Base-by-base conservation (phyloP, 2,797 vertebrate species). In the Spea hammondii region DNA sequence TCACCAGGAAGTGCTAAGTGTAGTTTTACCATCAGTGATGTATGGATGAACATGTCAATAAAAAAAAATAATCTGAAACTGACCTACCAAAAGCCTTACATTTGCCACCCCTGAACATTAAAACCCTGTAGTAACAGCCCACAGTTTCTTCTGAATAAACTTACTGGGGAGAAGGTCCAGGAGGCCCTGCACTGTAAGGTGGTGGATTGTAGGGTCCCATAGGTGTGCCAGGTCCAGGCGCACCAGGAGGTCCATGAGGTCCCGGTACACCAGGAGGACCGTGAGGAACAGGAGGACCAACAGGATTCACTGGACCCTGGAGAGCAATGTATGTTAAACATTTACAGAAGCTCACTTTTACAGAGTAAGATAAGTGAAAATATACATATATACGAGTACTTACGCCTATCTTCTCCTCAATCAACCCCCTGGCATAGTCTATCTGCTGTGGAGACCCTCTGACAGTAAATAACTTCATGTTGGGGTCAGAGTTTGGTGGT, bases 191-290 rank as follows among this genome's bases (percentile, higher is more conserved):
- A 85, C 96, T 98, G 69, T 98, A 99, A 64, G 96, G 96, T 79
- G 96, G 96, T 70, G 96, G 95, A 82, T 99, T 99, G 88, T 99
- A 99, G 0, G 98, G 98, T 64, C 97, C 98, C 97, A 99, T 99
- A 45, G 96, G 97, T 83, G 95, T 92, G 57, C 96, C 96, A 59
- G 97, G 96, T 62, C 97, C 97, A 0, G 95, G 97, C 0, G 97
- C 97, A 44, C 97, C 98, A 53, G 97, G 96, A 70, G 97, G 97
- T 69, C 98, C 96, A 8, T 99, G 98, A 0, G 96, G 97, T 46
- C 96, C 95, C 74, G 97, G 97, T 80, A 97, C 97, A 85, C 97
- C 97, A 64, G 98, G 97, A 17, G 96, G 97, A n/a, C 96, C 95
- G 79, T 97, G 97, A 4, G 96, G 95, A 48, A 98, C 96, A 4